These are phyloP conservation scores for Mellilla xanthometata DNA, from an alignment of 2,888 invertebrate genomes.

Conservation along the genomic window DNA sequence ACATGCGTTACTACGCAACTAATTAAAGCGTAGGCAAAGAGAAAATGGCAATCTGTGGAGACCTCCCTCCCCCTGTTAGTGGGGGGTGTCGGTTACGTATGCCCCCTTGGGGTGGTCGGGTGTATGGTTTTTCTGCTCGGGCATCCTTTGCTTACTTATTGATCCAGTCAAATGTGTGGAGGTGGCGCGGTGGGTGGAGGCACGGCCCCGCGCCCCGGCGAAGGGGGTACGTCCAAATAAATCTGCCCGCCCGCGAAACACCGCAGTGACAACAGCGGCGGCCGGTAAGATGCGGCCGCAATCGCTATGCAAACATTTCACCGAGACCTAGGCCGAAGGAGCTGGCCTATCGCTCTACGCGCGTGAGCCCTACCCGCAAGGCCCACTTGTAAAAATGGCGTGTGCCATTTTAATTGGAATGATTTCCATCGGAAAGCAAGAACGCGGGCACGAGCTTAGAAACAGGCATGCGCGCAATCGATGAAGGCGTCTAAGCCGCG, in stretches of 20 bases:
- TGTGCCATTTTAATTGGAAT: conserved; percentile 68
- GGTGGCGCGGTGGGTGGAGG: conserved; percentile 79
- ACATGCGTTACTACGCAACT: conserved; percentile 82
- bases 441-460: conserved; percentile 68
- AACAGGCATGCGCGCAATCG: conserved; percentile 76
- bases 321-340: conserved; percentile 22
- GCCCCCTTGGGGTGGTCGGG: conserved; percentile 81
- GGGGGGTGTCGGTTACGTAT: conserved; percentile 83
- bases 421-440: conserved; percentile 61
- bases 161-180: conserved; percentile 84
- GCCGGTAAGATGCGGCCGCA: conserved; percentile 78
- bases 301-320: conserved; percentile 74
- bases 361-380: conserved; percentile 18
- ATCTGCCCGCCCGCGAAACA: conserved; percentile 83
- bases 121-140: conserved; percentile 84
- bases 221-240: conserved; percentile 83
- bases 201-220: conserved; percentile 67
- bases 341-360: conserved; percentile 3
- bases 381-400: conserved; percentile 36
- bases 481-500: conserved; percentile 64
- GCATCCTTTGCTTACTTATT: conserved; percentile 84
- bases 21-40: conserved; percentile 83
- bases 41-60: conserved; percentile 83
- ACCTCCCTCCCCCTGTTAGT: conserved; percentile 78
- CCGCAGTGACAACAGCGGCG: conserved; percentile 81